A percentile compares a stretch with the other conserved stretches of the same genome.
phyloP scores from a whole-genome alignment of 2,888 invertebrate species.

The Hemaris fuciformis region DNA sequence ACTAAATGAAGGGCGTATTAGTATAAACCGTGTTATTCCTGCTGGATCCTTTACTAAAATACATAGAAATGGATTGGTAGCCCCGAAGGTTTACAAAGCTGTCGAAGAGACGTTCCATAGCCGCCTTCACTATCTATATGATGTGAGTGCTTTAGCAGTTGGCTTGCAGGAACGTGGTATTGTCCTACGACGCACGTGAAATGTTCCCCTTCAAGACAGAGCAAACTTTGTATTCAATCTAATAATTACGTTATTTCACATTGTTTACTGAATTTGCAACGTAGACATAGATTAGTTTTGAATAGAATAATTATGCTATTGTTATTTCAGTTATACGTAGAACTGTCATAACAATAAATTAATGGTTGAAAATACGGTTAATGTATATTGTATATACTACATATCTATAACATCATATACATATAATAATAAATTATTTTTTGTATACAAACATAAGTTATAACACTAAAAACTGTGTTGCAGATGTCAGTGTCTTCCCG shows the following conservation, averaged over 20 bases:
- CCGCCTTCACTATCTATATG: conserved; percentile 44
- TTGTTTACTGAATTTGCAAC: not conserved
- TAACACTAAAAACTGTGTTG: too few relatives aligned
- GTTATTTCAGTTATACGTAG: not conserved
- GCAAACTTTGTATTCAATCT: conserved; percentile 1
- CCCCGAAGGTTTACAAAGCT: conserved; percentile 61
- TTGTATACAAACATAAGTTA: too few relatives aligned
- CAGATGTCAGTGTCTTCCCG: too few relatives aligned
- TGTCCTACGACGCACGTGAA: conserved; percentile 21
- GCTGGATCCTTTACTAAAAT: conserved; percentile 46
- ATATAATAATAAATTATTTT: too few relatives aligned
- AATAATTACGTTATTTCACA: not conserved
- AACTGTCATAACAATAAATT: not conserved
- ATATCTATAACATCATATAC: too few relatives aligned
- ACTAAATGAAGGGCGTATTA: conserved; percentile 19
- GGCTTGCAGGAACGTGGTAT: conserved; percentile 27
- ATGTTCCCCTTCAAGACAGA: not conserved
- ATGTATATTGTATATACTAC: too few relatives aligned
- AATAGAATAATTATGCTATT: not conserved
- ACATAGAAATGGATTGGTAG: conserved; percentile 52
- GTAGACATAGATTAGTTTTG: not conserved
- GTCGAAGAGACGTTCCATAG: conserved; percentile 57
- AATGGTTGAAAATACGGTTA: not conserved
- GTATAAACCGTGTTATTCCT: conserved; percentile 27
- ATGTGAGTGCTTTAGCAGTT: conserved; percentile 40